phyloP scores from a whole-genome alignment of 1,140 invertebrate species.

The Neodiprion fabricii region DNA sequence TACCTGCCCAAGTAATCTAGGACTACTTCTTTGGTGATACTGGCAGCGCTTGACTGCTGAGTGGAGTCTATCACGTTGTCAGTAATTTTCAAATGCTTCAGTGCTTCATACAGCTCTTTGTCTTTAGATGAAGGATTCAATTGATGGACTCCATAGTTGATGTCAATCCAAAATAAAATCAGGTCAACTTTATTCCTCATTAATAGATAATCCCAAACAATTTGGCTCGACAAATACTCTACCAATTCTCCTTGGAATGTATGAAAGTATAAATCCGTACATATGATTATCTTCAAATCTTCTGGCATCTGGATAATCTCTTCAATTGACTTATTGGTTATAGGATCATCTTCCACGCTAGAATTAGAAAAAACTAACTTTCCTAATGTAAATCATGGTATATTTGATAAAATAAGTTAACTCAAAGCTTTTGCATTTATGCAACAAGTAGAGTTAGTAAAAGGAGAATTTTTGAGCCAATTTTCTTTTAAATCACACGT shows the following conservation, averaged over 20 bases:
- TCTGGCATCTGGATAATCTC: constrained; percentile 43
- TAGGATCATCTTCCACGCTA: constrained; percentile 37
- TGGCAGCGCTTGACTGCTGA: constrained; percentile 57
- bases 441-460: constrained; percentile 4
- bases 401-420: background rate
- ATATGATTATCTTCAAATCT: constrained; percentile 41
- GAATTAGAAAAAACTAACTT: background rate
- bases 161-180: constrained; percentile 47
- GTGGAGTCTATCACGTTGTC: constrained; percentile 66
- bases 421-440: constrained; percentile 14
- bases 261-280: constrained; percentile 52
- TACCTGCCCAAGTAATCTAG: constrained; percentile 52
- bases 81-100: constrained; percentile 62
- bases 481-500: constrained; percentile 14
- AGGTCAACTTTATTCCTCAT: constrained; percentile 43
- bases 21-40: constrained; percentile 62
- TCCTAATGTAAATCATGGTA: too few species aligned
- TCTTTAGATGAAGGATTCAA: background rate
- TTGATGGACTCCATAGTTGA: constrained; percentile 21
- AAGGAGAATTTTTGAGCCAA: constrained; percentile 2
- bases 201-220: constrained; percentile 51
- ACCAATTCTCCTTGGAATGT: constrained; percentile 33
- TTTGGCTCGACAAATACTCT: constrained; percentile 34
- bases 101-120: background rate
- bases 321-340: constrained; percentile 42